Evolutionary conservation across 2,113 vertebrate species (phyloP).

Genomic region (Tenrec ecaudatus): DNA sequence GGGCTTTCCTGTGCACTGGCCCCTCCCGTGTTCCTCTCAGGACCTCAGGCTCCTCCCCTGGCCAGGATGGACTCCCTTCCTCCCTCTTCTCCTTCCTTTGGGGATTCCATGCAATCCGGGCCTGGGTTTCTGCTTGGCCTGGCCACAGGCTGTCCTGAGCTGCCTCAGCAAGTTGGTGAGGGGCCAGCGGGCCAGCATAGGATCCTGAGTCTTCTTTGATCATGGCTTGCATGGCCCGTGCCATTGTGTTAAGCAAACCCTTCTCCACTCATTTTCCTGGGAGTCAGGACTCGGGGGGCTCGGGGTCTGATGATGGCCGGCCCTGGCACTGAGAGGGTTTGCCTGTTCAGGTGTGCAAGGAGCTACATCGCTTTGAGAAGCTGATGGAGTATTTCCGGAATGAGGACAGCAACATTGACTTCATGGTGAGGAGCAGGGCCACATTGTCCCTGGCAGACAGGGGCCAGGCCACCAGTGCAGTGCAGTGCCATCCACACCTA

Average conservation of each 20-base stretch:
- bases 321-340: not conserved
- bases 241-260: not conserved
- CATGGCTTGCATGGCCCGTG: not conserved
- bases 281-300: not conserved
- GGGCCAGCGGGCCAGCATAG: not conserved
- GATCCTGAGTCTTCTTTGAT: conserved; percentile 14
- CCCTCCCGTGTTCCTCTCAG: not conserved
- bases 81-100: not conserved
- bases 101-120: not conserved
- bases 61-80: not conserved
- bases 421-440: conserved; percentile 90
- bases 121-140: not conserved
- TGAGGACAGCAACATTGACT: conserved; percentile 98
- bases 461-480: not conserved
- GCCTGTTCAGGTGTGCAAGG: conserved; percentile 93
- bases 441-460: not conserved
- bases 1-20: conserved; percentile 54
- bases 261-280: conserved; percentile 16
- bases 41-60: not conserved
- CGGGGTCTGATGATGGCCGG: not conserved
- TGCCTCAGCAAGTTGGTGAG: not conserved
- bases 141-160: not conserved
- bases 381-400: conserved; percentile 98
- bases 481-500: not conserved
- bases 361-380: conserved; percentile 97